Evolutionary conservation across 1,140 invertebrate genomes (phyloP), one percentile per base, ranked within the genome.

Genomic region (Sinonovacula constricta): DNA sequence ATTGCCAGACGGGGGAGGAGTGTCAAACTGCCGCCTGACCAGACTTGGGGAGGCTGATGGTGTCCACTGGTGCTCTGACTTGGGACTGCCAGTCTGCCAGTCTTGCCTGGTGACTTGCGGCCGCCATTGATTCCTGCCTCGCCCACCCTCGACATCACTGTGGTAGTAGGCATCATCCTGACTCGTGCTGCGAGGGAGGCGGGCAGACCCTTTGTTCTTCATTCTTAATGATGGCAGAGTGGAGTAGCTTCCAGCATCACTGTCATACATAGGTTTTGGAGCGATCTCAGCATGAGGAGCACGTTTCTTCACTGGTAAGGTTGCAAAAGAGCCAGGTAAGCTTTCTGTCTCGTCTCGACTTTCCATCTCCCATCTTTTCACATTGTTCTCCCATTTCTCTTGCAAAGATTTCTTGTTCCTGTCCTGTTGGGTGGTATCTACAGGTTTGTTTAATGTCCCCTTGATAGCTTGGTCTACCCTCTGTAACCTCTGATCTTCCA

Each of bases 131-230:
- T 31, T 22, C 45, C 45, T 76, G 31, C 72, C 62, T 39, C 72
- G 22, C 1, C 72, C 72, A 28, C 72, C 72, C 59, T 76, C 72
- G 15, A 76, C 60, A 31, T 76, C 72, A 76, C 72, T 76, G 28
- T 66, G 56, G 31, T 51, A 33, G 33, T 36, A 76, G 51, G 39
- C 54, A 57, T 67, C 54, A 18, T 75, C 53, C 39, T 66, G 15
- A 49, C 22, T 28, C 14, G 65, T 56, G 31, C 24, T 57, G 12
- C 72, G 62, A 10, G 33, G 39, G 15, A 76, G 62, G 10, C 36
- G 45, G 34, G 62, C 62, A 28, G 49, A 66, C 36, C 33, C 63
- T 67, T 49, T 76, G 22, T 26, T 45, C 30, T 65, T 76, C 22
- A 57, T 62, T 31, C 62, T 56, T 31, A 76, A 76, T 45, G 72